Evolutionary conservation across 2,888 invertebrate species (phyloP).

Genomic region (Liopterus haemorrhoidalis): DNA sequence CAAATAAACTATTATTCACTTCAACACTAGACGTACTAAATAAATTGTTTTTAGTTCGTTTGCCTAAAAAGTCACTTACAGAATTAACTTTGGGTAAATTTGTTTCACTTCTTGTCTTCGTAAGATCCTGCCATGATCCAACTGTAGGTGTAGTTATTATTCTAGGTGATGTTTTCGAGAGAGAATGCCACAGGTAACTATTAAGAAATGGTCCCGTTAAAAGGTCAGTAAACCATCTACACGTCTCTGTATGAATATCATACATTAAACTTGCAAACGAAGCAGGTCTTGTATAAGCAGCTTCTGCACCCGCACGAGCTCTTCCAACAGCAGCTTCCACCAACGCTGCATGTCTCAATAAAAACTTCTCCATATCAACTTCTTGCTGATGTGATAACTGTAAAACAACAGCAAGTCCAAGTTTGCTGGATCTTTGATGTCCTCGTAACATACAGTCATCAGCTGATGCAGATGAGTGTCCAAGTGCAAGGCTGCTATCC

Average conservation of each 20-base stretch:
- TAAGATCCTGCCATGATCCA: too few relatives aligned
- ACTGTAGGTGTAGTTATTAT: too few relatives aligned
- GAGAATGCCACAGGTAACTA: slow-evolving; percentile 38
- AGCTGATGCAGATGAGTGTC: slow-evolving; percentile 28
- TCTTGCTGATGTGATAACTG: slow-evolving; percentile 52
- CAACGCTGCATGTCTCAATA: slow-evolving; percentile 74
- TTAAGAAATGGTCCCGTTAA: slow-evolving; percentile 36
- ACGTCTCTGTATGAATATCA: slow-evolving; percentile 46
- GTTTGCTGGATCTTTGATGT: slow-evolving; percentile 44
- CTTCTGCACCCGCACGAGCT: slow-evolving; percentile 59
- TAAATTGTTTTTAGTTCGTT: slow-evolving; percentile 16
- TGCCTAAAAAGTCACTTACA: too few relatives aligned
- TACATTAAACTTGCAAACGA: slow-evolving; percentile 50
- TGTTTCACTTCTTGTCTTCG: slow-evolving; percentile 20
- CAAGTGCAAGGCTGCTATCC: slow-evolving; percentile 29
- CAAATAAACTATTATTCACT: slow-evolving; percentile 9
- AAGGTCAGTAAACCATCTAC: slow-evolving; percentile 55
- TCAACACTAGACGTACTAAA: too few relatives aligned
- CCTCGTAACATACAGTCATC: slow-evolving; percentile 29
- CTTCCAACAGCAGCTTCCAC: slow-evolving; percentile 68
- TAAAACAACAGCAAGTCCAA: slow-evolving; percentile 64
- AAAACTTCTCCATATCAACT: slow-evolving; percentile 62
- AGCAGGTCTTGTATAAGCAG: slow-evolving; percentile 55
- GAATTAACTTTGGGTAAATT: slow-evolving; percentile 5
- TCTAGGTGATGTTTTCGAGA: slow-evolving; percentile 15